These are phyloP conservation scores for Lutjanus argentimaculatus DNA, from an alignment of 2,797 vertebrate species.

Conservation along the genomic window DNA sequence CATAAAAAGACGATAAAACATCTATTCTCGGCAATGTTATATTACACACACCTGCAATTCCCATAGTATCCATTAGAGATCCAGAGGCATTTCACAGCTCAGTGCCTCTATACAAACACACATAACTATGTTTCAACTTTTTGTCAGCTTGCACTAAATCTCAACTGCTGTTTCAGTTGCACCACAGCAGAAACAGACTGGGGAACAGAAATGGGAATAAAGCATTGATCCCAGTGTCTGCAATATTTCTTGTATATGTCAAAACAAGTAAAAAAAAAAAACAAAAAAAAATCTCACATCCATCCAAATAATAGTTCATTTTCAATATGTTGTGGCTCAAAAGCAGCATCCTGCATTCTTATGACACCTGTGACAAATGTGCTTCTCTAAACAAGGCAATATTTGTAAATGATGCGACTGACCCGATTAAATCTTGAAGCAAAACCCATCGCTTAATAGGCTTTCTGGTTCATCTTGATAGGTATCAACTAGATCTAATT, in stretches of 20 bases:
- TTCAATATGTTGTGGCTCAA: not conserved
- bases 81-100: conserved; percentile 32
- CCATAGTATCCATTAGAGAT: conserved; percentile 13
- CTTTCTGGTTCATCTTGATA: not conserved
- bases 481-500: not conserved
- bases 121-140: conserved; percentile 27
- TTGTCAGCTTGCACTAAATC: conserved; percentile 41
- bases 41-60: conserved; percentile 15
- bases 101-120: conserved; percentile 28
- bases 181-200: not conserved
- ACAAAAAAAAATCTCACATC: not conserved
- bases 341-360: not conserved
- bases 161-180: conserved; percentile 15
- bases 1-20: not conserved
- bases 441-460: not conserved
- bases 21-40: not conserved
- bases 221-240: conserved; percentile 15
- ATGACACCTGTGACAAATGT: not conserved
- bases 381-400: not conserved
- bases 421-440: not conserved
- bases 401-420: not conserved
- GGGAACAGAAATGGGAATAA: conserved; percentile 12
- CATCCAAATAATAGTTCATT: not conserved
- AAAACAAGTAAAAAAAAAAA: not conserved
- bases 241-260: conserved; percentile 1